A percentile compares a stretch with the other conserved stretches of the same genome.
phyloP scores from a whole-genome alignment of 2,888 invertebrate genomes.

The Ophioninae sp. region DNA sequence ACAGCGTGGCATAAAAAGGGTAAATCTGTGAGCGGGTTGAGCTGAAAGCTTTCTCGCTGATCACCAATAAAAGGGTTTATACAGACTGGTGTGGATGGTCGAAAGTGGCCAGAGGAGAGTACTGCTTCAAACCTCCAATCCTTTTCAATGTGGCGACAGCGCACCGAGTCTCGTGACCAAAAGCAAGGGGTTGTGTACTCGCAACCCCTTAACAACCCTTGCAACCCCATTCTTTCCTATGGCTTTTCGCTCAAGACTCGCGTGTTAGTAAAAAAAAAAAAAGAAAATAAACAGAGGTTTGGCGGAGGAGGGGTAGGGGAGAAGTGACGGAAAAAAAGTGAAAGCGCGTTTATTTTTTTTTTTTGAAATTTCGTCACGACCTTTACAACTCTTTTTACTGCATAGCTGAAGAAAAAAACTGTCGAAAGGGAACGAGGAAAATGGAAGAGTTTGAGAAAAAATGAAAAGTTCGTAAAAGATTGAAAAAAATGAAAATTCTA shows the following conservation, averaged over 20 bases:
- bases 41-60: slow-evolving; percentile 74
- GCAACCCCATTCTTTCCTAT: slow-evolving; percentile 55
- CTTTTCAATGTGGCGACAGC: slow-evolving; percentile 74
- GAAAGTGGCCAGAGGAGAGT: slow-evolving; percentile 64
- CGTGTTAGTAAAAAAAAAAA: slow-evolving; percentile 34
- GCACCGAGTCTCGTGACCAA: slow-evolving; percentile 67
- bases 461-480: slow-evolving; percentile 49
- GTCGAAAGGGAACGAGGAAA: slow-evolving; percentile 33
- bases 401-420: slow-evolving; percentile 42
- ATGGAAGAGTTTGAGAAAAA: slow-evolving; percentile 64
- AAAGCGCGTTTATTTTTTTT: slow-evolving; percentile 68
- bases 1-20: slow-evolving; percentile 73
- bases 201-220: slow-evolving; percentile 74
- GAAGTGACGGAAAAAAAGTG: slow-evolving; percentile 68
- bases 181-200: slow-evolving; percentile 71
- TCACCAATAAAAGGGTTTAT: slow-evolving; percentile 79
- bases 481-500: background rate
- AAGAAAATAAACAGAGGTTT: slow-evolving; percentile 15
- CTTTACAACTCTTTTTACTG: slow-evolving; percentile 70
- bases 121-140: slow-evolving; percentile 68
- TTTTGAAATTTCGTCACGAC: slow-evolving; percentile 52
- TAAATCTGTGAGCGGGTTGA: slow-evolving; percentile 75
- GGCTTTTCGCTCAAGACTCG: slow-evolving; percentile 13
- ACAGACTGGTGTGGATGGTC: slow-evolving; percentile 39
- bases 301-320: background rate